phyloP scores from a whole-genome alignment of 2,113 vertebrate genomes.

The Varanus salvator region DNA sequence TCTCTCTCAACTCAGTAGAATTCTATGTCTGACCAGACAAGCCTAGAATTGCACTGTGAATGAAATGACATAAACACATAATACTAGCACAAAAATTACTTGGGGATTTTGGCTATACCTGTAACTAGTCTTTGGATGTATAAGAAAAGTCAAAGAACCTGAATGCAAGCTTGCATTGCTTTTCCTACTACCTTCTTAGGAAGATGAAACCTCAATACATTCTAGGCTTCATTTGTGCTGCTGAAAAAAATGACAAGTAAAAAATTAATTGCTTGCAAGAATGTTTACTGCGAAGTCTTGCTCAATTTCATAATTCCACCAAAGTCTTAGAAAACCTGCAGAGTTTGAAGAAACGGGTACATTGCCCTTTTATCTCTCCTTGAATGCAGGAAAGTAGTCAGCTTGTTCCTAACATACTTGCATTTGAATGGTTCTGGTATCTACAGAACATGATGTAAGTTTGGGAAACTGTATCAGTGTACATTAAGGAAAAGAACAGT shows the following conservation, averaged over 20 bases:
- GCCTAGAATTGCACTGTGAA: too few relatives aligned
- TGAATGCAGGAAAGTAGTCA: neutral
- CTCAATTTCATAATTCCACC: neutral
- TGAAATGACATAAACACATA: neutral
- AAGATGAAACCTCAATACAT: neutral
- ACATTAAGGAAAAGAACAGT: conserved; percentile 21
- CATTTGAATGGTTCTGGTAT: conserved; percentile 5
- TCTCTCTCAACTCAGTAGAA: too few relatives aligned
- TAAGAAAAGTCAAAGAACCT: neutral
- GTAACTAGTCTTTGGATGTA: neutral
- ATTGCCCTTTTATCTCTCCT: neutral
- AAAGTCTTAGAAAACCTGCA: conserved; percentile 10
- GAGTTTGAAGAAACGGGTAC: neutral
- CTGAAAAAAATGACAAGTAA: neutral
- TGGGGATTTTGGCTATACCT: neutral
- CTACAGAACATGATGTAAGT: conserved; percentile 5
- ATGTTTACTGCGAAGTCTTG: neutral
- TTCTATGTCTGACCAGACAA: too few relatives aligned
- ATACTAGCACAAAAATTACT: neutral
- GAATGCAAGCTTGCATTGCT: neutral
- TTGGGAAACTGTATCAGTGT: conserved; percentile 13
- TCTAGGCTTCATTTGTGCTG: neutral
- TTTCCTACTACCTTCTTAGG: neutral
- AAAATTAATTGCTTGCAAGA: neutral
- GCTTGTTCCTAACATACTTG: neutral